phyloP scores from a whole-genome alignment of 2,888 invertebrate species.

The Protula sp. region DNA sequence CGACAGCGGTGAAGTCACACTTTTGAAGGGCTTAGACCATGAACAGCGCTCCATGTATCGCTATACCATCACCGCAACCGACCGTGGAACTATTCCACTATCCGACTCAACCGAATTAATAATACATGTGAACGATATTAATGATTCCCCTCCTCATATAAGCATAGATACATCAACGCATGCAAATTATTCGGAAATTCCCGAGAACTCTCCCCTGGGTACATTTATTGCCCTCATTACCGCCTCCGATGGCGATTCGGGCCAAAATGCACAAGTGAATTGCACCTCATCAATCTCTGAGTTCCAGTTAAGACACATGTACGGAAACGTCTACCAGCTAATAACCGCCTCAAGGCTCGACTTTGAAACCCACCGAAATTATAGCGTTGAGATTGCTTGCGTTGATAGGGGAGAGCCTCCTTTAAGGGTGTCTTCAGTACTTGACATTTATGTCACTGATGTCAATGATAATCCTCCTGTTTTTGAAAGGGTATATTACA shows the following conservation, averaged over 20 bases:
- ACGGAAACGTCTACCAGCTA: not conserved
- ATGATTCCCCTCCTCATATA: not conserved
- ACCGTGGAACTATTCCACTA: not conserved
- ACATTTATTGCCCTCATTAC: not conserved
- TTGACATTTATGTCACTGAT: not conserved
- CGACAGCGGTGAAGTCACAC: not conserved
- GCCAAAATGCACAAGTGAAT: not conserved
- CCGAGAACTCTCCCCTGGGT: not conserved
- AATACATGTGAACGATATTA: not conserved
- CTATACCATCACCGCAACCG: not conserved
- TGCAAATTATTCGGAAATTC: too few relatives aligned
- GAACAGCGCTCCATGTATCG: not conserved
- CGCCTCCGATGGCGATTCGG: not conserved
- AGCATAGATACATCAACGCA: too few relatives aligned
- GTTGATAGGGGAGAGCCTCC: not conserved
- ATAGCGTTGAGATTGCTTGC: not conserved
- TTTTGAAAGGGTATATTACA: not conserved
- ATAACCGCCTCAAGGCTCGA: not conserved
- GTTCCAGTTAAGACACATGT: not conserved
- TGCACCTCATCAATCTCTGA: not conserved
- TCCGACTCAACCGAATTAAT: not conserved
- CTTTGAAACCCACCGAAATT: not conserved
- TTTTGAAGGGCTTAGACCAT: not conserved
- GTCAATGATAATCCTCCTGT: not conserved
- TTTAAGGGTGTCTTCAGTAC: not conserved